Percentiles rank a stretch among this genome's conserved stretches.
Conservation (phyloP, 2,888 invertebrate genomes). For the Ormyrus nitidulus region DNA sequence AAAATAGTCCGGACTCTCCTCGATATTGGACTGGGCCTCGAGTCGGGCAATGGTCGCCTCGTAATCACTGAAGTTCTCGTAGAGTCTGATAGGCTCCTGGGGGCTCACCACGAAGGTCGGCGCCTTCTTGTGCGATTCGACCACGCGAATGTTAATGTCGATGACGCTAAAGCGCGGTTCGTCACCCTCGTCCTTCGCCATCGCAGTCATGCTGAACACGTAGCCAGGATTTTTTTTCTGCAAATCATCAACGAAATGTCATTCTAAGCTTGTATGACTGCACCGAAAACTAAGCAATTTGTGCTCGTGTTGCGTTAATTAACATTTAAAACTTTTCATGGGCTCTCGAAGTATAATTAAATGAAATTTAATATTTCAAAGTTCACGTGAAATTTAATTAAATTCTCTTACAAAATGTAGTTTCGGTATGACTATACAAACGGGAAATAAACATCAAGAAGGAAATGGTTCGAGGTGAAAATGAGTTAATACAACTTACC, state of each 20-base stretch:
- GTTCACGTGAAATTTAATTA: no score
- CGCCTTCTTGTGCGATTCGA: conserved; percentile 91
- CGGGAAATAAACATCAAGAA: neutral
- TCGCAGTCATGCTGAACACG: conserved; percentile 83
- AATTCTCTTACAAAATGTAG: no score
- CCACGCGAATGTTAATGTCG: conserved; percentile 88
- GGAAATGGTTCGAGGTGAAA: neutral
- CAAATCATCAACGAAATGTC: neutral
- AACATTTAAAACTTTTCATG: neutral
- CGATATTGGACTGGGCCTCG: conserved; percentile 86
- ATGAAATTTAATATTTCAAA: neutral
- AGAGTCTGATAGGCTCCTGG: conserved; percentile 80
- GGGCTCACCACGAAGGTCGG: conserved; percentile 83
- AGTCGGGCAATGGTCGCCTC: conserved; percentile 83
- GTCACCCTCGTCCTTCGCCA: conserved; percentile 86
- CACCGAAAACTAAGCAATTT: no score
- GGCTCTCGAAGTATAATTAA: neutral
- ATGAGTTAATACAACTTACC: conserved; percentile 75
- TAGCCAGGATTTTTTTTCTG: conserved; percentile 82
- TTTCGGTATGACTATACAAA: neutral
- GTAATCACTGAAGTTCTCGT: conserved; percentile 86
- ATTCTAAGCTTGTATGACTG: neutral
- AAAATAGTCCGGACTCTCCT: conserved; percentile 80
- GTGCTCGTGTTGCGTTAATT: neutral
- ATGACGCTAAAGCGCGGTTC: conserved; percentile 83